phyloP scores from a whole-genome alignment of 2,797 vertebrate genomes.

The Erpetoichthys calabaricus region DNA sequence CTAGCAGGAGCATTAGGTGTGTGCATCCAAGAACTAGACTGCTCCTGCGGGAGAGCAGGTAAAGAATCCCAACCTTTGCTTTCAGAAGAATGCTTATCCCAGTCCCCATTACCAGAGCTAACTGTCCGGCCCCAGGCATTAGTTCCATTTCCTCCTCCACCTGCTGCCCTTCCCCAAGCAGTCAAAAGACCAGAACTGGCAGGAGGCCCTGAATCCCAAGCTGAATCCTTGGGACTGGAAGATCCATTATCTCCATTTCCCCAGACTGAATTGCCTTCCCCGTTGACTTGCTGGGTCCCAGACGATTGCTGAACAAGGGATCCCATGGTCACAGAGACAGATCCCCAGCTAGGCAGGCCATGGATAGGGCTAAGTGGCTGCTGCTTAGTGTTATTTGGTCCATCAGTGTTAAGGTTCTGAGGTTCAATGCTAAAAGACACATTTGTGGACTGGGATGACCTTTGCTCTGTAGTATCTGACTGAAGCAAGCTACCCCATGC shows the following conservation, averaged over 20 bases:
- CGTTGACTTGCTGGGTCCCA: constrained; percentile 62
- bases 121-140: constrained; percentile 53
- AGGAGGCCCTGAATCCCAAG: constrained; percentile 62
- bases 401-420: constrained; percentile 78
- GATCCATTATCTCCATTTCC: constrained; percentile 64
- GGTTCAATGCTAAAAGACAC: constrained; percentile 76
- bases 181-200: constrained; percentile 44
- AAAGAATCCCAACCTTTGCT: constrained; percentile 57
- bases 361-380: constrained; percentile 55
- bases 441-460: constrained; percentile 62
- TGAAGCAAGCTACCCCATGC: constrained; percentile 68
- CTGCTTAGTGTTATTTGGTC: constrained; percentile 68
- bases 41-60: constrained; percentile 49
- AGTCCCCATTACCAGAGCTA: constrained; percentile 49
- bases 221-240: constrained; percentile 56
- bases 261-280: constrained; percentile 57
- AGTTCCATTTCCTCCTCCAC: constrained; percentile 28
- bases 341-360: constrained; percentile 79
- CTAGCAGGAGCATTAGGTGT: constrained; percentile 45
- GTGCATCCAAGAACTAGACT: constrained; percentile 57
- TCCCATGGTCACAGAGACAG: constrained; percentile 57
- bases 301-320: constrained; percentile 66
- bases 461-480: constrained; percentile 67
- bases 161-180: constrained; percentile 49
- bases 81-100: constrained; percentile 67